Evolutionary conservation across 1,140 invertebrate genomes (phyloP).

Genomic region (Lasaia peninsularis): DNA sequence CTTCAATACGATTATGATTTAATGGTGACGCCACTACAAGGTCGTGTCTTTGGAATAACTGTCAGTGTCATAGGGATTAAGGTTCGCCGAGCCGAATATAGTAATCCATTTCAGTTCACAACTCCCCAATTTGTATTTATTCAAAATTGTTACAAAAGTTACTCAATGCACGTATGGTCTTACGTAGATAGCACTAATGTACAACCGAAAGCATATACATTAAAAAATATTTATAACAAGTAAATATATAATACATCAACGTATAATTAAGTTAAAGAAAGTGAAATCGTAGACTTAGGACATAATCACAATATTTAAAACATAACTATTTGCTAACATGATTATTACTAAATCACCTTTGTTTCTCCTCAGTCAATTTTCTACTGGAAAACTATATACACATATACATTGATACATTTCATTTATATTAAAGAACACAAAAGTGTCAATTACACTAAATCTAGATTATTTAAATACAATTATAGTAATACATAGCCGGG

Average conservation of each 20-base stretch:
- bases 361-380: constrained; percentile 48
- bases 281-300: constrained; percentile 14
- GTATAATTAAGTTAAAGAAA: constrained; percentile 12
- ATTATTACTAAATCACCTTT: constrained; percentile 35
- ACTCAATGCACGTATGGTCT: not conserved
- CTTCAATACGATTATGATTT: too few species aligned
- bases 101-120: too few species aligned
- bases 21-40: too few species aligned
- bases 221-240: not conserved
- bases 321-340: not conserved
- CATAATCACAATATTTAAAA: constrained; percentile 8
- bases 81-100: too few species aligned
- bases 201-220: not conserved
- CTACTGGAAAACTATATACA: constrained; percentile 44
- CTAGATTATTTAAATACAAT: not conserved
- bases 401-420: constrained; percentile 25
- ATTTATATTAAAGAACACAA: constrained; percentile 4
- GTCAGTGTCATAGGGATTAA: too few species aligned
- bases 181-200: not conserved
- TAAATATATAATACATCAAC: not conserved
- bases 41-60: too few species aligned
- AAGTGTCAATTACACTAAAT: not conserved
- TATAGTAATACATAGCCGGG: not conserved
- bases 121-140: too few species aligned
- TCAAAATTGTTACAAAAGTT: not conserved